Base-by-base conservation (phyloP, 2,113 vertebrate species). In the Xenotilapia caudafasciata region DNA sequence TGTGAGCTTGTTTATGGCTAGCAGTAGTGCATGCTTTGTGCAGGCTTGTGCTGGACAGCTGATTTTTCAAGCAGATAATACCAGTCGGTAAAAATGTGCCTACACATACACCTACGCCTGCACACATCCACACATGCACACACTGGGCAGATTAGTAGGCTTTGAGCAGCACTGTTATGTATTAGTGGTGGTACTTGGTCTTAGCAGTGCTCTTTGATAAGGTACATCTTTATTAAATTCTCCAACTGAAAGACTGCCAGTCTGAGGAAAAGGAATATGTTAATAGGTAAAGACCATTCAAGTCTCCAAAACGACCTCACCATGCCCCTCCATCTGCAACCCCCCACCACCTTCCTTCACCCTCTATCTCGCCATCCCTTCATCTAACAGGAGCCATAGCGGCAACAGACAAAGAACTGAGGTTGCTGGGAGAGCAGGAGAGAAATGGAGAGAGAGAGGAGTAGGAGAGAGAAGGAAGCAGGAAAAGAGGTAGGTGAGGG, bases 221-320 rank as follows among this genome's bases (percentile, higher is more conserved):
- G 97, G 97, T 97, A 98, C 97, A 97, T 98, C 97, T 98, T 98
- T 98, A 98, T 98, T 98, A 98, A 98, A 98, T 98, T 97, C 96
- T 94, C 96, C 96, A 96, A 97, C 96, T 97, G 97, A 97, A 97
- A 97, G 96, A 96, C 96, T 96, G 97, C 68, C 97, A 95, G 94
- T 97, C 96, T 96, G 89, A 93, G 97, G 81, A 90, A 97, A 94
- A 96, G 96, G 96, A 98, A 97, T 98, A 98, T 97, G 97, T 97
- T 97, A 97, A 98, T 97, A 96, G 93, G 90, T 91, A 89, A 92
- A 90, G 96, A 95, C 96, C 95, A 96, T 96, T 95, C 92, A 94
- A 95, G 93, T 92, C 86, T 91, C 88, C 87, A 80, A 92, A 90
- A 86, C 86, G 83, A 95, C 95, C 94, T 92, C 83, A 82, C 92